These are phyloP conservation scores for Elaeidobius kamerunicus DNA, from an alignment of 2,888 invertebrate species.

Conservation along the genomic window DNA sequence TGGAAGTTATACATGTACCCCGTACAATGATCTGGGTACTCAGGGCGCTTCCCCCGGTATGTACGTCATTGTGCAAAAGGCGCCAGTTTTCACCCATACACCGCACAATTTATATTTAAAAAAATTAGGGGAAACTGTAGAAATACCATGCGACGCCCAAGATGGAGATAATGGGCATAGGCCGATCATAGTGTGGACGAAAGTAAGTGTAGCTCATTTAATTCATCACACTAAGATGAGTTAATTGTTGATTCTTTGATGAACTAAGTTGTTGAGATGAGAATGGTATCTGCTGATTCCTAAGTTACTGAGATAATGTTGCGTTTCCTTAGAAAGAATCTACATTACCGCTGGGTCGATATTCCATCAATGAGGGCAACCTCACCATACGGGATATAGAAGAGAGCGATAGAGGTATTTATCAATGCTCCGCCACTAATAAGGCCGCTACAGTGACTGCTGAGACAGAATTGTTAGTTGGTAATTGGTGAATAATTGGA, in stretches of 20 bases:
- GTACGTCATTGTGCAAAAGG: constrained; percentile 79
- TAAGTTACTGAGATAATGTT: too few relatives aligned
- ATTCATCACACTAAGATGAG: constrained; percentile 11
- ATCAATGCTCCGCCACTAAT: constrained; percentile 80
- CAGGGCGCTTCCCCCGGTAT: constrained; percentile 82
- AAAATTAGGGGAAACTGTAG: constrained; percentile 74
- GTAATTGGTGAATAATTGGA: constrained; percentile 9
- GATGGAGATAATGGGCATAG: constrained; percentile 64
- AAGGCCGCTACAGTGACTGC: constrained; percentile 81
- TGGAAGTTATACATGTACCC: constrained; percentile 87
- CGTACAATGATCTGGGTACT: constrained; percentile 84
- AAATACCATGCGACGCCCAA: constrained; percentile 78
- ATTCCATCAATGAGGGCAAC: constrained; percentile 69
- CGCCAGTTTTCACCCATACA: constrained; percentile 76
- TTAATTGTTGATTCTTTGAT: not conserved
- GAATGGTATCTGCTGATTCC: too few relatives aligned
- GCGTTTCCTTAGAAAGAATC: constrained; percentile 64
- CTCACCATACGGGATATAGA: constrained; percentile 78
- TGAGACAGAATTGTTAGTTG: constrained; percentile 75
- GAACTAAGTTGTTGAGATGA: too few relatives aligned
- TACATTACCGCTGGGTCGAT: constrained; percentile 65
- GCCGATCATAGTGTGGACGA: constrained; percentile 66
- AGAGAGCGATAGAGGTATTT: constrained; percentile 84
- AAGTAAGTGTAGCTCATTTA: constrained; percentile 52
- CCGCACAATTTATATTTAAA: constrained; percentile 83